A percentile compares a stretch with the other conserved stretches of the same genome.
Conservation (phyloP, 2,113 vertebrate species). For the Dasyornis broadbenti region DNA sequence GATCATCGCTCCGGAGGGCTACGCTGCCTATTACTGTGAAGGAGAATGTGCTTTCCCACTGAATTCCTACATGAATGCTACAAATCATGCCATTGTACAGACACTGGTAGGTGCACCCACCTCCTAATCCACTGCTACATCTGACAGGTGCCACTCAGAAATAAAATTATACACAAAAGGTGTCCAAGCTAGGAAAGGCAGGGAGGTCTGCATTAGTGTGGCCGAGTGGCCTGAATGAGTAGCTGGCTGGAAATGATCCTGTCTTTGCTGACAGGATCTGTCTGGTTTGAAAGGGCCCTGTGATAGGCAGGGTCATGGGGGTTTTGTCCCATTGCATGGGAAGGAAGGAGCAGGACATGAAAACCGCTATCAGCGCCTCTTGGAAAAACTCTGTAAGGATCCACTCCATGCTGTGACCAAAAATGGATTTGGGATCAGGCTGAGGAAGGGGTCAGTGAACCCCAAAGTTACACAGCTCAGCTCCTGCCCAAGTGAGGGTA, state of each 20-base stretch:
- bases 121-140: neutral
- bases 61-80: slow-evolving; percentile 98
- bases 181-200: neutral
- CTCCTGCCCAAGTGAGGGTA: neutral
- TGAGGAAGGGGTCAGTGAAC: neutral
- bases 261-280: neutral
- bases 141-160: neutral
- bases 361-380: neutral
- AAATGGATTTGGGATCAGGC: neutral
- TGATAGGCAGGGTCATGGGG: neutral
- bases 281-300: neutral
- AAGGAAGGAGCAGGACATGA: neutral
- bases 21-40: slow-evolving; percentile 95
- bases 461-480: neutral
- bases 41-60: slow-evolving; percentile 95
- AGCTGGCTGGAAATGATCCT: neutral
- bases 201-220: neutral
- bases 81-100: slow-evolving; percentile 97
- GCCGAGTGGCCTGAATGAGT: neutral
- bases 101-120: slow-evolving; percentile 83
- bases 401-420: neutral
- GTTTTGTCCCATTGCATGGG: neutral
- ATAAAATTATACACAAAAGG: neutral
- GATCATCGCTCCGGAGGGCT: slow-evolving; percentile 97
- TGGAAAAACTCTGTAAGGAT: neutral